Base-by-base conservation (phyloP, 2,797 vertebrate genomes). In the Melanotaenia parkinsoni region DNA sequence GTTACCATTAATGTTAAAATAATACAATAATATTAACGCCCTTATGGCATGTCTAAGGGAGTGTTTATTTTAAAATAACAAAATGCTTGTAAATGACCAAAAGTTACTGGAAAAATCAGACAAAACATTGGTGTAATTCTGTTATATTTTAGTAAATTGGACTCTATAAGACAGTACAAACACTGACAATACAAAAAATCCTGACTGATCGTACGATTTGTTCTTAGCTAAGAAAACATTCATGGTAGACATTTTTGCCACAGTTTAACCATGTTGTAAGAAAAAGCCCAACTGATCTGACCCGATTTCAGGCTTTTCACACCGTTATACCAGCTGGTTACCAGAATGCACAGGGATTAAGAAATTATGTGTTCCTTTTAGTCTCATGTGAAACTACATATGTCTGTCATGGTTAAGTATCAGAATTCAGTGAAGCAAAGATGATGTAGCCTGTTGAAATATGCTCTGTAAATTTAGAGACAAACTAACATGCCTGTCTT, bases 391-490 rank as follows among this genome's bases (percentile, higher is more conserved):
- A 47, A 86, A 84, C 68, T 76, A 60, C 58, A 80, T 81, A 80
- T 83, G 66, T 85, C 63, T 71, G 70, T 86, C 80, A 83, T 66
- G 77, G 74, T 63, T 83, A 72, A 72, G 70, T 54, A 75, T 73
- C 80, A 76, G 47, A 66, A 82, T 77, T 74, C 66, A 77, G 63
- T 87, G 77, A 83, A 85, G 79, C 67, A 89, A 87, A 86, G 70
- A 83, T 85, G 74, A 88, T 86, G 83, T 66, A 83, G 81, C 66
- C 70, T 64, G 75, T 64, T 80, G 76, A 85, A 88, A 89, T 75
- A 47, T 37, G 32, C 58, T 79, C 68, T 54, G 63, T 76, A 74
- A 70, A 85, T 38, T 38, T 40, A 4, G 14, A 18, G 5, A 5
- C 14, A 43, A 14, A 18, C 13, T 18, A 43, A 16, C 40, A 43